Evolutionary conservation across 1,140 invertebrate species (phyloP).

Genomic region (Pseudomyrmex flavicornis): DNA sequence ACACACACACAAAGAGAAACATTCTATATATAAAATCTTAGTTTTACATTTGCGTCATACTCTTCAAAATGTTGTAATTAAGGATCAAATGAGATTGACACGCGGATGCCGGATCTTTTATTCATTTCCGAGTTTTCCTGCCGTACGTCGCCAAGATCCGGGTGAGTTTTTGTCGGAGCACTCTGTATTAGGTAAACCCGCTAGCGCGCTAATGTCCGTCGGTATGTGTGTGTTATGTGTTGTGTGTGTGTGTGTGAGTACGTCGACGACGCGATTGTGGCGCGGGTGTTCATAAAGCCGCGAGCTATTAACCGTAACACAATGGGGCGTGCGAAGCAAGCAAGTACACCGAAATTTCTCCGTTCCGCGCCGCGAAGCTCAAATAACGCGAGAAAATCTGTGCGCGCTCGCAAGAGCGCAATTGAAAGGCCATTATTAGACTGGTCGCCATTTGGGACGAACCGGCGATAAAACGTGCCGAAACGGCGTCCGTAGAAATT

Average conservation of each 20-base stretch:
- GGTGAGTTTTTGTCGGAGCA: background rate
- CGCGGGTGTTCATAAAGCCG: constrained; percentile 63
- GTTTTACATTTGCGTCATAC: too few species aligned
- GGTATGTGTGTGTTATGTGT: background rate
- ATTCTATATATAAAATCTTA: too few species aligned
- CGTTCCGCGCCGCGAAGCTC: constrained; percentile 43
- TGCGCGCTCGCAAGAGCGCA: constrained; percentile 9
- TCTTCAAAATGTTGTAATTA: too few species aligned
- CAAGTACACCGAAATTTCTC: constrained; percentile 51
- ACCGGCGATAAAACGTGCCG: constrained; percentile 24
- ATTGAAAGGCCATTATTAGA: constrained; percentile 55
- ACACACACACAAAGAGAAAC: too few species aligned
- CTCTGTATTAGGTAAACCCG: constrained; percentile 39
- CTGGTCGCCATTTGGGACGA: constrained; percentile 38
- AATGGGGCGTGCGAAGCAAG: constrained; percentile 51
- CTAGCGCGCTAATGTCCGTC: constrained; percentile 38
- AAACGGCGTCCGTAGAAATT: background rate
- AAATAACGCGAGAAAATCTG: constrained; percentile 55
- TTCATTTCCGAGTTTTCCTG: background rate
- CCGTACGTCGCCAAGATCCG: background rate
- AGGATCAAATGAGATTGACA: background rate
- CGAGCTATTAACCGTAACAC: constrained; percentile 66
- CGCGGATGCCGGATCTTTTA: background rate
- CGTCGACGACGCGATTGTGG: constrained; percentile 45
- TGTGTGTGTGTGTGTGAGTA: background rate